Evolutionary conservation across 2,113 vertebrate genomes (phyloP).

Genomic region (Python bivittatus): DNA sequence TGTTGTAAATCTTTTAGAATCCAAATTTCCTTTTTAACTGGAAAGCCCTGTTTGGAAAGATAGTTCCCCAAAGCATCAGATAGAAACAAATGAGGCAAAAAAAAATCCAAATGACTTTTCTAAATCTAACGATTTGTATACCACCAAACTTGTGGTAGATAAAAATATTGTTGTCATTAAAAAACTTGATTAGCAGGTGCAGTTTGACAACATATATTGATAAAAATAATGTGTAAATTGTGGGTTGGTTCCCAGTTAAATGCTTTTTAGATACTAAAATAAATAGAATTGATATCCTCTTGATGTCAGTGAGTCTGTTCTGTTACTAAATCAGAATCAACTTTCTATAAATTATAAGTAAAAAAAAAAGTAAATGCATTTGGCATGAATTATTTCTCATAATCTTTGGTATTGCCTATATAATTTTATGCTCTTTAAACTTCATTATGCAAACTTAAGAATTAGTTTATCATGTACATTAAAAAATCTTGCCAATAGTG

Average conservation of each 20-base stretch:
- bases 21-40: not conserved
- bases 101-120: not conserved
- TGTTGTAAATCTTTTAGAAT: not conserved
- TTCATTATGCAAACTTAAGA: slow-evolving; percentile 39
- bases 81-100: not conserved
- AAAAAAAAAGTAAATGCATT: not conserved
- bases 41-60: not conserved
- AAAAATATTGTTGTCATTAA: not conserved
- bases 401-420: not conserved
- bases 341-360: not conserved
- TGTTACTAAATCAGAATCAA: not conserved
- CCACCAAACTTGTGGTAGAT: not conserved
- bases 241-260: not conserved
- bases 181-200: not conserved
- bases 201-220: not conserved
- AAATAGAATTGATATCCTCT: not conserved
- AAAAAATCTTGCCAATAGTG: slow-evolving; percentile 33
- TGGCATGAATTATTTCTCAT: not conserved
- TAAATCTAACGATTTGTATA: not conserved
- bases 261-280: not conserved
- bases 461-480: slow-evolving; percentile 9
- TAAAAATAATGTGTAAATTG: not conserved
- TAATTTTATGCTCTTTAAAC: not conserved
- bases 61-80: not conserved
- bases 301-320: not conserved